Conservation (phyloP, 2,797 vertebrate genomes). For the Cuculus canorus region DNA sequence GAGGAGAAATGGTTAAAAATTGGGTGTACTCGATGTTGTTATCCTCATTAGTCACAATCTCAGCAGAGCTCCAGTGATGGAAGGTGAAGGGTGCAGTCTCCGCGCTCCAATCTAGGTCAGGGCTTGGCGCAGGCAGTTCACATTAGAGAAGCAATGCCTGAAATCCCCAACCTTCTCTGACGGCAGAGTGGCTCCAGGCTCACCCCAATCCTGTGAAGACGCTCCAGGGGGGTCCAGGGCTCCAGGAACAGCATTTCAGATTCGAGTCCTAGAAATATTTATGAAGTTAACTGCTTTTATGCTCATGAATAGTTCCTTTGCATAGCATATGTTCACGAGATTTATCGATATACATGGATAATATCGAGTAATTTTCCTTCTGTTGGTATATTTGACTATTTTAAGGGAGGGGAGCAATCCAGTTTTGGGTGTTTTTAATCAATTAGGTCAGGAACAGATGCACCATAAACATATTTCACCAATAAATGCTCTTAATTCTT, state of each 20-base stretch:
- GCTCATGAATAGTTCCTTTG: neutral
- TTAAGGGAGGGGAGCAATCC: no score
- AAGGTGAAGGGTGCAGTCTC: neutral
- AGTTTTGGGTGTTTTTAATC: neutral
- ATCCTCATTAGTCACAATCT: fast-evolving
- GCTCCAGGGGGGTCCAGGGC: neutral
- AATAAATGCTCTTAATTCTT: neutral
- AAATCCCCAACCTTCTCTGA: neutral
- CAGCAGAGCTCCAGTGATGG: neutral
- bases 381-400: neutral
- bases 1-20: neutral
- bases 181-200: neutral
- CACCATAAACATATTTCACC: neutral
- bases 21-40: neutral
- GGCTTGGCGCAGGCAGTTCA: neutral
- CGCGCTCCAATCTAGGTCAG: neutral
- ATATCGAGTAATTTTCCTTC: fast-evolving
- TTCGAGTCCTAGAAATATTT: neutral
- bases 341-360: neutral
- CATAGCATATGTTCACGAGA: fast-evolving
- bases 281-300: neutral
- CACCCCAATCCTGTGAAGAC: fast-evolving
- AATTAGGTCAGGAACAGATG: neutral
- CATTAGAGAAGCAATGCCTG: neutral
- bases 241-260: neutral